phyloP scores from a whole-genome alignment of 2,797 vertebrate genomes.

The Epinephelus awoara region DNA sequence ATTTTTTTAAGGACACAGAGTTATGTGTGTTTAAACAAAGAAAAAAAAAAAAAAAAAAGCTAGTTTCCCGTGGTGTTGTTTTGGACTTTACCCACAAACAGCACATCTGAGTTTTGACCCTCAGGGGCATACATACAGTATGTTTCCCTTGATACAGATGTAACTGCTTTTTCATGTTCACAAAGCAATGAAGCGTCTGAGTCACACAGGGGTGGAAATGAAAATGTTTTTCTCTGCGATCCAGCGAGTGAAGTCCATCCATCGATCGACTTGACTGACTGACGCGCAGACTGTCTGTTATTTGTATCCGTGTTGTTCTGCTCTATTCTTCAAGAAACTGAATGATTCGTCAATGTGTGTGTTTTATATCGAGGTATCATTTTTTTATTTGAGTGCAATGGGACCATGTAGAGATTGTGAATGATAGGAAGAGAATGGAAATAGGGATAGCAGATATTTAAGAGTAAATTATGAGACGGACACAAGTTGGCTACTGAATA shows the following conservation, averaged over 20 bases:
- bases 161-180: constrained; percentile 68
- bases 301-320: constrained; percentile 83
- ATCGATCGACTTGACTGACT: constrained; percentile 37
- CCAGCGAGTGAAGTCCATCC: constrained; percentile 55
- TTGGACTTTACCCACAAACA: constrained; percentile 47
- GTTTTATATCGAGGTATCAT: constrained; percentile 83
- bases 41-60: constrained; percentile 28
- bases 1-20: constrained; percentile 33
- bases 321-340: constrained; percentile 81
- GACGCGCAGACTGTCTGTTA: constrained; percentile 57
- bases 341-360: constrained; percentile 87
- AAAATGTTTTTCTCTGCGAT: constrained; percentile 50
- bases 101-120: constrained; percentile 52
- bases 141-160: constrained; percentile 28
- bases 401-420: constrained; percentile 72
- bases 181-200: constrained; percentile 55
- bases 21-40: constrained; percentile 33
- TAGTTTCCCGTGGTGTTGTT: constrained; percentile 42
- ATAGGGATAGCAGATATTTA: constrained; percentile 44
- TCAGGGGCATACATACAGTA: constrained; percentile 30
- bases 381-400: constrained; percentile 75
- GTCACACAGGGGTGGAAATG: constrained; percentile 35
- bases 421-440: constrained; percentile 14
- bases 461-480: constrained; percentile 25
- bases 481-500: background rate